Evolutionary conservation across 2,888 invertebrate genomes (phyloP).

Genomic region (Zaprionus obscuricornis): DNA sequence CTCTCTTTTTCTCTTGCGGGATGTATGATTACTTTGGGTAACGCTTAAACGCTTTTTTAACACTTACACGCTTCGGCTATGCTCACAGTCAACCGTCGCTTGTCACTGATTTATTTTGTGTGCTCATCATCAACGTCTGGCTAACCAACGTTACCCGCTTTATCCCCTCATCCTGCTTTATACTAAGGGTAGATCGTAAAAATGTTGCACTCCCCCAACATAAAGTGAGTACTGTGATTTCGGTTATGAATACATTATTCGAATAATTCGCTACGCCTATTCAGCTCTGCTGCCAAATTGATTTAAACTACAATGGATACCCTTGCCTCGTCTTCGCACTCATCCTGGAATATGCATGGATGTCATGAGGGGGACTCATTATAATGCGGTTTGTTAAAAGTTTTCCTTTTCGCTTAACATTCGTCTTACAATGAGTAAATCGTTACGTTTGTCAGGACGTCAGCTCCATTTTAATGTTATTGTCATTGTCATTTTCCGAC

Average conservation of each 20-base stretch:
- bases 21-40: conserved; percentile 62
- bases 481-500: conserved; percentile 19
- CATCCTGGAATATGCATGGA: background rate
- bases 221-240: conserved; percentile 23
- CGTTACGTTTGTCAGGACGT: conserved; percentile 71
- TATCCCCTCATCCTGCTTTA: background rate
- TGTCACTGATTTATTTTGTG: conserved; percentile 69
- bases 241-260: conserved; percentile 81
- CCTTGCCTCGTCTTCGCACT: too few relatives aligned
- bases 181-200: conserved; percentile 21
- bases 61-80: conserved; percentile 77
- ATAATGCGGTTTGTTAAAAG: conserved; percentile 52
- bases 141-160: conserved; percentile 8
- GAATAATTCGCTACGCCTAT: conserved; percentile 65
- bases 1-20: conserved; percentile 11
- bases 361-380: conserved; percentile 28
- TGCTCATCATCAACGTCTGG: conserved; percentile 8
- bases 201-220: conserved; percentile 27
- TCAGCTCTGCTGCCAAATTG: conserved; percentile 50
- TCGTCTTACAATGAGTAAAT: conserved; percentile 55
- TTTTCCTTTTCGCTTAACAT: conserved; percentile 30
- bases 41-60: conserved; percentile 77
- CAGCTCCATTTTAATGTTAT: conserved; percentile 48
- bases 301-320: conserved; percentile 31
- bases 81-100: conserved; percentile 27